A percentile compares a stretch with the other conserved stretches of the same genome.
Evolutionary conservation across 2,113 vertebrate genomes (phyloP).

Genomic region (Pyrgilauda ruficollis): DNA sequence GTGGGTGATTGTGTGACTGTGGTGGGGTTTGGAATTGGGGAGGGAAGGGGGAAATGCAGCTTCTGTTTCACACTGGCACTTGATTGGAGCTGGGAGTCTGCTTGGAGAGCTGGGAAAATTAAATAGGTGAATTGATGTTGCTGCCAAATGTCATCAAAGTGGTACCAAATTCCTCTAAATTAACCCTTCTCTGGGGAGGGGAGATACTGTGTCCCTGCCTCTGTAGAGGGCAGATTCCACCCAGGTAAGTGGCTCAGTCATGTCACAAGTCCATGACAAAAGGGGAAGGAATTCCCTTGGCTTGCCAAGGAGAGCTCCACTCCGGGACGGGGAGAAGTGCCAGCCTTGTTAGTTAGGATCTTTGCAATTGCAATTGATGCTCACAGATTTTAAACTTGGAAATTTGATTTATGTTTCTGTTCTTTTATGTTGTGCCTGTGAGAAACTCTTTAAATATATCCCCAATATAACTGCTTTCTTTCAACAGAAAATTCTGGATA

Average conservation of each 20-base stretch:
- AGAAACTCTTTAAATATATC: not conserved
- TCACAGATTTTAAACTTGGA: not conserved
- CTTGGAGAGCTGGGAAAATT: not conserved
- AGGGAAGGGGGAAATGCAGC: not conserved
- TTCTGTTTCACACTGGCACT: not conserved
- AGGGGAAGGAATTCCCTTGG: not conserved
- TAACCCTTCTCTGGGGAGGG: not conserved
- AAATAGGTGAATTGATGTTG: not conserved
- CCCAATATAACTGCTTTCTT: not conserved
- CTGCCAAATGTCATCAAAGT: not conserved
- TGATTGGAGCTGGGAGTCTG: not conserved
- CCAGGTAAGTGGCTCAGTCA: not conserved
- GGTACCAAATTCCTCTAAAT: not conserved
- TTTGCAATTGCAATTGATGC: not conserved
- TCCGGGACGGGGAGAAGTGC: not conserved
- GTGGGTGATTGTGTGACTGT: not conserved
- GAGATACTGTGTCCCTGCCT: not conserved
- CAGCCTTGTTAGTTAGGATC: not conserved
- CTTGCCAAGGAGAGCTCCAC: not conserved
- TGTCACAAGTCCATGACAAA: not conserved
- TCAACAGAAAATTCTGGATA: slow-evolving; percentile 80
- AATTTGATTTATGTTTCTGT: not conserved
- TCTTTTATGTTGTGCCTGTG: not conserved
- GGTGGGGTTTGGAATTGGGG: not conserved
- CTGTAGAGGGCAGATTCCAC: not conserved